Percentiles rank a stretch among this genome's conserved stretches.
phyloP scores from a whole-genome alignment of 2,113 vertebrate species.

The Tiliqua scincoides region DNA sequence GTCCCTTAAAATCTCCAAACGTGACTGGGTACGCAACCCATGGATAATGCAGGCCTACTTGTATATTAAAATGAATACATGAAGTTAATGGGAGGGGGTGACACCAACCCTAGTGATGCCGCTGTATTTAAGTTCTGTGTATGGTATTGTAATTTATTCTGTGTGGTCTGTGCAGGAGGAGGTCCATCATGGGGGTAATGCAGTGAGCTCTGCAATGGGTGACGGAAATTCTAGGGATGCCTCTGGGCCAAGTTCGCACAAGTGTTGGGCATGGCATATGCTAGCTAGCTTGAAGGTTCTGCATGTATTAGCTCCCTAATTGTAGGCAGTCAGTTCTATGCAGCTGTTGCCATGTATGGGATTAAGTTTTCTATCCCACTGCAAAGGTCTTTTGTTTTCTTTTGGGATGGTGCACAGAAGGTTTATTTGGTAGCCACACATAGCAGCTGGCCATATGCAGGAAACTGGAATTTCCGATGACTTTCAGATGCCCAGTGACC shows the following conservation, averaged over 20 bases:
- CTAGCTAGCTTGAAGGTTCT: background rate
- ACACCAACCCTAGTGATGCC: no score
- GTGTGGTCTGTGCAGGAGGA: no score
- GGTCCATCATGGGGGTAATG: no score
- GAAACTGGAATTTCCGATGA: background rate
- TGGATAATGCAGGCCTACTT: no score
- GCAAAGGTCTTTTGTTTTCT: background rate
- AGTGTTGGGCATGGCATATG: background rate
- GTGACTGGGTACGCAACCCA: no score
- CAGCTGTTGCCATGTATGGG: background rate
- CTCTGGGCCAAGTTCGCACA: background rate
- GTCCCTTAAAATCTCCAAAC: no score
- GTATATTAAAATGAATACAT: no score
- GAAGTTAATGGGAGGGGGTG: no score
- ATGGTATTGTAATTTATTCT: no score
- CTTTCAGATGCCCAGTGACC: background rate
- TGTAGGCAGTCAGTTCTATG: background rate
- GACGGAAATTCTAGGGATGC: no score
- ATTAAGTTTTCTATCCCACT: background rate
- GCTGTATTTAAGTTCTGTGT: no score
- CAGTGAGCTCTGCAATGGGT: no score
- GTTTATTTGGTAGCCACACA: background rate
- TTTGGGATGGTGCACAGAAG: background rate
- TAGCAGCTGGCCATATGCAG: background rate
- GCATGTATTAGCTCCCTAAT: background rate